Evolutionary conservation across 1,140 invertebrate species (phyloP).

Genomic region (Maconellicoccus hirsutus): DNA sequence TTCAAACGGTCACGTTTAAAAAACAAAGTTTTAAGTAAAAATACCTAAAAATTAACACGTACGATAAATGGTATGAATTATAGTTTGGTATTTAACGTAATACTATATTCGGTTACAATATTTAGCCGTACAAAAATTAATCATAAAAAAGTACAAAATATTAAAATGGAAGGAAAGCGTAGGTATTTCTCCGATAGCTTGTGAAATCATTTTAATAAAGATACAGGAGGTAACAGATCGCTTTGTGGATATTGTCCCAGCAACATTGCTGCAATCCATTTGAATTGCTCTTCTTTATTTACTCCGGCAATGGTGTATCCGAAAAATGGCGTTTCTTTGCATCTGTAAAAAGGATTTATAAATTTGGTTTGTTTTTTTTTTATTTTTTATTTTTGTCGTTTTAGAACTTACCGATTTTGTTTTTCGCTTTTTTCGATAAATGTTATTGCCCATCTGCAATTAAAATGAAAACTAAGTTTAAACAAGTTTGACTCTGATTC

Average conservation of each 20-base stretch:
- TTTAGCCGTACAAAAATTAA: not conserved
- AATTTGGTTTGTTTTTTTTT: no score
- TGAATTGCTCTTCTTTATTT: conserved; percentile 54
- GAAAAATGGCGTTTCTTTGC: conserved; percentile 62
- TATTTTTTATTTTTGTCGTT: no score
- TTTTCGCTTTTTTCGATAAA: conserved; percentile 50
- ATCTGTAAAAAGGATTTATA: conserved; percentile 40
- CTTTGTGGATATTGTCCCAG: conserved; percentile 47
- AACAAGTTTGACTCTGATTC: no score
- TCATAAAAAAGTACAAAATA: conserved; percentile 18
- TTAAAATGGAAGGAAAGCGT: not conserved
- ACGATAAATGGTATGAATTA: not conserved
- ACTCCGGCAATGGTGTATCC: conserved; percentile 61
- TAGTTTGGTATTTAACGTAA: not conserved
- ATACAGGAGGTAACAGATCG: conserved; percentile 27
- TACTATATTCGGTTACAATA: not conserved
- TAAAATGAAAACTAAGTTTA: no score
- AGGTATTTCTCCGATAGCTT: not conserved
- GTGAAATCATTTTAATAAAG: not conserved
- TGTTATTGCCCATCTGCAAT: conserved; percentile 59
- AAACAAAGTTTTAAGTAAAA: not conserved
- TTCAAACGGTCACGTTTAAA: no score
- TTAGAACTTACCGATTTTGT: conserved; percentile 47
- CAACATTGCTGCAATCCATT: conserved; percentile 62
- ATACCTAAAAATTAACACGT: no score